Evolutionary conservation across 2,888 invertebrate genomes (phyloP).

Genomic region (Drosophila nigricruria): DNA sequence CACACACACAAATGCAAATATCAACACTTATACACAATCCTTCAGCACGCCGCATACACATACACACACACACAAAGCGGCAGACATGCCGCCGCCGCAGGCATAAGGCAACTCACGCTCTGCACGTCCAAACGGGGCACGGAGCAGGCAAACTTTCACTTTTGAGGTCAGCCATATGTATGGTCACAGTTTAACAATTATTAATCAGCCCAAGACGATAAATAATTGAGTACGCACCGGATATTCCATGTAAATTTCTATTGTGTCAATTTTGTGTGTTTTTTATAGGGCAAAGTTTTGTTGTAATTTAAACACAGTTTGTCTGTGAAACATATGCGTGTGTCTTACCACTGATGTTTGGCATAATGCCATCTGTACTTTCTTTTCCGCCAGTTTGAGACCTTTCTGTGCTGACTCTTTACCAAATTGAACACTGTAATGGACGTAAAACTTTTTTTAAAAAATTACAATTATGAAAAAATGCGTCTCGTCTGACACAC

Average conservation of each 20-base stretch:
- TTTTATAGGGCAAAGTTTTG: constrained; percentile 22
- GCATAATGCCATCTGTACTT: constrained; percentile 89
- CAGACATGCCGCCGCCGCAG: constrained; percentile 47
- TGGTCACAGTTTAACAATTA: background rate
- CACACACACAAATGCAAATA: background rate
- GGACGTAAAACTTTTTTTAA: constrained; percentile 19
- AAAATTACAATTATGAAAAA: constrained; percentile 33
- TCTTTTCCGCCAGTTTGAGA: constrained; percentile 84
- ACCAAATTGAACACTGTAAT: constrained; percentile 21
- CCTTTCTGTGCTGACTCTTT: constrained; percentile 45
- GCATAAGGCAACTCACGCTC: constrained; percentile 30
- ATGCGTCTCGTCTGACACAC: constrained; percentile 36
- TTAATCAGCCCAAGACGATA: background rate
- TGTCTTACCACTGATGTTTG: constrained; percentile 88
- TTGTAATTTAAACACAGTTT: constrained; percentile 14
- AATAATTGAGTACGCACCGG: constrained; percentile 22
- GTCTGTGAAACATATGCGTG: constrained; percentile 8
- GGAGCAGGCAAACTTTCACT: constrained; percentile 61
- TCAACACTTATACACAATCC: constrained; percentile 21
- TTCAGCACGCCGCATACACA: constrained; percentile 29
- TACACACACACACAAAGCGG: constrained; percentile 13
- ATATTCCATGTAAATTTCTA: background rate
- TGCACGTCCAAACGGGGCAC: background rate
- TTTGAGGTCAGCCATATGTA: constrained; percentile 39
- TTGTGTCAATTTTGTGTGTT: background rate